Base-by-base conservation (phyloP, 2,797 vertebrate genomes). In the Furcifer pardalis region DNA sequence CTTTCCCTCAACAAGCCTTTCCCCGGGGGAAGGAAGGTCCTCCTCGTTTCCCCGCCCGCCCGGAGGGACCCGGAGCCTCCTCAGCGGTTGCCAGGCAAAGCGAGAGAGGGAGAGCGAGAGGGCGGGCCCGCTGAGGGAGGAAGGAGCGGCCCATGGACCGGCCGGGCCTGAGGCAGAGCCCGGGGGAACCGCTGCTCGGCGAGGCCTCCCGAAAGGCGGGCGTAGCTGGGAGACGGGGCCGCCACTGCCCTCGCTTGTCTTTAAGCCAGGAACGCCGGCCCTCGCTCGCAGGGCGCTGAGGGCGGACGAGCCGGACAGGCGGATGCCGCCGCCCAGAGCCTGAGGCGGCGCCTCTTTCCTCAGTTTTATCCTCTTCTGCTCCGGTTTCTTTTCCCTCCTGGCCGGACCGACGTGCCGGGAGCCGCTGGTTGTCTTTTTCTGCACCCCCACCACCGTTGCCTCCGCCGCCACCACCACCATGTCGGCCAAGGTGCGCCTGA, bases 401-500 rank as follows among this genome's bases (percentile, higher is more conserved):
- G n/a, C n/a, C n/a, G n/a, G n/a, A n/a, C n/a, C n/a, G n/a, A n/a
- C n/a, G n/a, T n/a, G n/a, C n/a, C n/a, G n/a, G n/a, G n/a, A n/a
- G n/a, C n/a, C n/a, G n/a, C n/a, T n/a, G n/a, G n/a, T n/a, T n/a
- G n/a, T n/a, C n/a, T n/a, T n/a, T n/a, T n/a, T n/a, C 49, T 15
- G 49, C 49, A 52, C 52, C 52, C 15, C 52, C 19, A 1, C 52
- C 52, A 15, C 2, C 52, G 1, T 42, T 85, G 77, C 84, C 52
- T 76, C 63, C 78, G n/a, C 83, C 37, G 66, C 86, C 79, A n/a
- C 88, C 94, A n/a, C 88, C 94, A 95, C 95, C 90, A 98, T 98
- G 98, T 98, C 98, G 94, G 97, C 98, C 88, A 97, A 97, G 97
- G 97, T 97, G 94, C 97, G 98, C 27, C 97, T 99, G 95, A 97